Evolutionary conservation across 2,113 vertebrate genomes (phyloP).

Genomic region (Tonatia bakeri): DNA sequence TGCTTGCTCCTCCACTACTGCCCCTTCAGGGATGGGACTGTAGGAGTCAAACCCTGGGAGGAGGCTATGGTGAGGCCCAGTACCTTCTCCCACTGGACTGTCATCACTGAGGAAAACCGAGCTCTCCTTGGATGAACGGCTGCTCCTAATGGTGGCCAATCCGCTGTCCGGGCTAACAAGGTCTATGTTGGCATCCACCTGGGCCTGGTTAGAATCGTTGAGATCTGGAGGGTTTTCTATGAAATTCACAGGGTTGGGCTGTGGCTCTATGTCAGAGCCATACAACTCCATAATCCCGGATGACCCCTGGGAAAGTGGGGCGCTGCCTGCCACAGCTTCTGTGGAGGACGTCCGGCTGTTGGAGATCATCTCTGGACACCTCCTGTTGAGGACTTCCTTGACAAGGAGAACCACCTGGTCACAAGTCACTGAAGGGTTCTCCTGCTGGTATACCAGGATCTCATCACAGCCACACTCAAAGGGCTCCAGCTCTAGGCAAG

Average conservation of each 20-base stretch:
- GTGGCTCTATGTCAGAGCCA: slow-evolving; percentile 89
- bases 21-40: slow-evolving; percentile 85
- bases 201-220: slow-evolving; percentile 81
- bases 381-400: slow-evolving; percentile 88
- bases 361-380: slow-evolving; percentile 85
- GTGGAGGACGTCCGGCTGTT: slow-evolving; percentile 95
- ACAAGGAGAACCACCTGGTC: slow-evolving; percentile 87
- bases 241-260: slow-evolving; percentile 82
- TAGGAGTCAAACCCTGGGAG: slow-evolving; percentile 86
- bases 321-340: slow-evolving; percentile 94
- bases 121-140: slow-evolving; percentile 94
- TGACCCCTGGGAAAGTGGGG: slow-evolving; percentile 94
- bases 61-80: slow-evolving; percentile 84
- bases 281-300: slow-evolving; percentile 94
- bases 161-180: slow-evolving; percentile 94
- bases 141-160: slow-evolving; percentile 93
- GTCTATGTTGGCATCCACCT: slow-evolving; percentile 86
- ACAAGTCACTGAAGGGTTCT: slow-evolving; percentile 79
- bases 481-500: slow-evolving; percentile 85
- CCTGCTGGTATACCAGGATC: slow-evolving; percentile 87
- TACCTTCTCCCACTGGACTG: slow-evolving; percentile 88
- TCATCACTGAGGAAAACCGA: slow-evolving; percentile 97
- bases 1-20: slow-evolving; percentile 84
- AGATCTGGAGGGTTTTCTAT: slow-evolving; percentile 83
- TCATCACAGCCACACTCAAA: slow-evolving; percentile 83